Evolutionary conservation across 2,113 vertebrate species (phyloP).

Genomic region (Okapia johnstoni): DNA sequence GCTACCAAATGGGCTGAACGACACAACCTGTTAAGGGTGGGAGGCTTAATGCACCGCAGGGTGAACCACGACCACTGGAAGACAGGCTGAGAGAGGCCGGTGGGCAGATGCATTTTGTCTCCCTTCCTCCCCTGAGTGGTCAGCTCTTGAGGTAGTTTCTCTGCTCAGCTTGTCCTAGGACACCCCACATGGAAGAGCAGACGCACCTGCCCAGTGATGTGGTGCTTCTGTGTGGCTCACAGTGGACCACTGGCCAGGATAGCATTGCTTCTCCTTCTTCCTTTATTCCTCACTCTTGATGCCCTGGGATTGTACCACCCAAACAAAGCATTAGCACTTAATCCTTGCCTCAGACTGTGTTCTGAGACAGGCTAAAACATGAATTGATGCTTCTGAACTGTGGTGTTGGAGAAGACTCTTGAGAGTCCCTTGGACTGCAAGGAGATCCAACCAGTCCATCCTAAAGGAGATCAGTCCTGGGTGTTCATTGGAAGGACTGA

Average conservation of each 20-base stretch:
- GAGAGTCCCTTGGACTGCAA: too few species aligned
- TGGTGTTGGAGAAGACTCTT: too few species aligned
- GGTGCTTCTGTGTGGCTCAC: neutral
- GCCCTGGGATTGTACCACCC: neutral
- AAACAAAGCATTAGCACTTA: neutral
- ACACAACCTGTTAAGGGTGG: too few species aligned
- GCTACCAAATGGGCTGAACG: neutral
- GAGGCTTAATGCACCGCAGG: neutral
- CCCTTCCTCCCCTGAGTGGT: neutral
- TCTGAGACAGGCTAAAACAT: neutral
- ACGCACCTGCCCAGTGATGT: neutral
- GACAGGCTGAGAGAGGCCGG: neutral
- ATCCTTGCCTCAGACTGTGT: neutral
- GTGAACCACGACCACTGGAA: neutral
- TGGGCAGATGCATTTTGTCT: neutral
- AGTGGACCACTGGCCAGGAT: accelerated
- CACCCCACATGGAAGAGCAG: too few species aligned
- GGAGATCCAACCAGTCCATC: too few species aligned
- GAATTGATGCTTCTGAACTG: too few species aligned
- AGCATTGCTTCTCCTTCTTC: accelerated
- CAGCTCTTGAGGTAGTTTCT: neutral
- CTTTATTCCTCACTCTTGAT: neutral
- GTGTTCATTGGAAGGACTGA: too few species aligned
- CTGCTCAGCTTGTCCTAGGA: neutral
- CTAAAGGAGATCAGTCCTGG: too few species aligned